Conservation (phyloP, 2,888 invertebrate species). For the Limnephilus marmoratus region DNA sequence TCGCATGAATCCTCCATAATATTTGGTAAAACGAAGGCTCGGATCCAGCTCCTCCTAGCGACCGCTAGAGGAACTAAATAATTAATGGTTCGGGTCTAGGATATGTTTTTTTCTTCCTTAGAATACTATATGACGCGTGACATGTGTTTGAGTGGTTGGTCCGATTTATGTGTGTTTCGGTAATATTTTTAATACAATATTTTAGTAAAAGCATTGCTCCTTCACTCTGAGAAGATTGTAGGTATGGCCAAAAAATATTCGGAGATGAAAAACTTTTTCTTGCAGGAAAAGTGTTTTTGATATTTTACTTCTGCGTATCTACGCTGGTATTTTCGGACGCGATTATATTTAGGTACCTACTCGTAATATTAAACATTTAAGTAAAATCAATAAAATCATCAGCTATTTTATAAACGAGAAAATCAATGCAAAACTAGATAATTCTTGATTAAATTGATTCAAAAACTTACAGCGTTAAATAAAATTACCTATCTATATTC, state of each 20-base stretch:
- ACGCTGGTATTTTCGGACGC: too few relatives aligned
- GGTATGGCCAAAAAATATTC: neutral
- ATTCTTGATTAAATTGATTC: too few relatives aligned
- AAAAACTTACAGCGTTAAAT: too few relatives aligned
- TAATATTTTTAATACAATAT: neutral
- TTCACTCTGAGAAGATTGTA: neutral
- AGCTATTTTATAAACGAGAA: too few relatives aligned
- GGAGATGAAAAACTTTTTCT: neutral
- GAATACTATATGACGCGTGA: constrained; percentile 45
- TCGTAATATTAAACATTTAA: too few relatives aligned
- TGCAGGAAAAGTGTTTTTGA: neutral
- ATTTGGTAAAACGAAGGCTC: constrained; percentile 41
- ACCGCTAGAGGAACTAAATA: constrained; percentile 43
- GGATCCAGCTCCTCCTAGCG: constrained; percentile 27
- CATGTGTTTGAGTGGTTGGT: constrained; percentile 36
- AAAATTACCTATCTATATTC: too few relatives aligned
- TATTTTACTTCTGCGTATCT: too few relatives aligned
- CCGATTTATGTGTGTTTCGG: constrained; percentile 29
- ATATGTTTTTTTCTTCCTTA: constrained; percentile 34
- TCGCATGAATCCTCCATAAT: constrained; percentile 25
- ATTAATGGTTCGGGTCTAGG: constrained; percentile 50
- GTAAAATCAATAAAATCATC: too few relatives aligned
- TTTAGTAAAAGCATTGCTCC: neutral
- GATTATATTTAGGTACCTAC: too few relatives aligned
- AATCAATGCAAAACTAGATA: too few relatives aligned